Conservation (phyloP, 2,797 vertebrate species). For the Petrocephalus sullivani region DNA sequence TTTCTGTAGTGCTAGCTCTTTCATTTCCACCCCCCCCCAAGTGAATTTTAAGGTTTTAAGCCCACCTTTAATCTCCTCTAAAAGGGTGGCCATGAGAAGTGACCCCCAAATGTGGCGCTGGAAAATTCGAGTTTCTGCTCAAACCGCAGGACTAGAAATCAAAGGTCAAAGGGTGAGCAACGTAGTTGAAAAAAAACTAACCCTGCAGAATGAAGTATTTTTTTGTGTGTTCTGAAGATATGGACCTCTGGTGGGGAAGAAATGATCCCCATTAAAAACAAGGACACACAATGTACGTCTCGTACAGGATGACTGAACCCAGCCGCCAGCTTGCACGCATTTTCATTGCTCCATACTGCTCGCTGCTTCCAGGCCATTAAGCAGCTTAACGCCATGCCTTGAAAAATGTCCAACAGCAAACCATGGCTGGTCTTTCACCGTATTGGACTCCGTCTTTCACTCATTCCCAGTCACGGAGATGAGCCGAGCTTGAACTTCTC, state of each 20-base stretch:
- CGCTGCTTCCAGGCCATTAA: background rate
- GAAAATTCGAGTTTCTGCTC: background rate
- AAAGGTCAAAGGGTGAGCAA: background rate
- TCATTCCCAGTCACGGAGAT: background rate
- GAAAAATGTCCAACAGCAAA: background rate
- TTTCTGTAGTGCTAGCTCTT: background rate
- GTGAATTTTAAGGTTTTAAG: background rate
- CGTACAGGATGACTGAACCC: background rate
- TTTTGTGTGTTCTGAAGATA: background rate
- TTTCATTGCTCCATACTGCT: background rate
- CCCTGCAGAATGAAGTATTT: background rate
- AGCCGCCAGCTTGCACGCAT: background rate
- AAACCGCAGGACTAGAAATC: background rate
- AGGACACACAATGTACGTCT: background rate
- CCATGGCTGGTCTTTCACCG: background rate
- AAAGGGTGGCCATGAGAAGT: background rate
- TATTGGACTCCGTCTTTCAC: background rate
- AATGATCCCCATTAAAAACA: background rate
- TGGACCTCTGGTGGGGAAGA: background rate
- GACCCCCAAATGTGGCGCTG: background rate
- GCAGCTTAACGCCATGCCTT: background rate
- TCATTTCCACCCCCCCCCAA: too few species aligned
- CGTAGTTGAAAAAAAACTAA: background rate
- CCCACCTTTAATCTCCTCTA: background rate
- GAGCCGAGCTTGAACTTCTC: background rate